Evolutionary conservation across 2,797 vertebrate species (phyloP), one percentile per base, ranked within the genome.

Genomic region (Myoxocephalus aenaeus): DNA sequence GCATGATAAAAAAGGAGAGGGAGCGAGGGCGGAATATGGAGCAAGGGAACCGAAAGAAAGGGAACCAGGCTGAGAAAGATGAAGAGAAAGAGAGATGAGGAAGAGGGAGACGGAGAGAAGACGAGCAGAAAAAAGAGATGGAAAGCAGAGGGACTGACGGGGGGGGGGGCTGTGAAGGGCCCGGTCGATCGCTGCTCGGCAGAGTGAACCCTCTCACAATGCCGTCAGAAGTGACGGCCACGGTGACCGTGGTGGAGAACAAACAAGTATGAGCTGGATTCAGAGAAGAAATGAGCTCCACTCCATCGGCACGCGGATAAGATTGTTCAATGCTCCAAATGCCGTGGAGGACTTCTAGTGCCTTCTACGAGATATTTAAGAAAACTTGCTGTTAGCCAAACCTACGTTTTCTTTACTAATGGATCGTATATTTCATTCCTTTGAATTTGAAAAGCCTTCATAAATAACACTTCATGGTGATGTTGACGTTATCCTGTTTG

Each of bases 1-100:
- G 75, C 80, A 85, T 83, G 87, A 90, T 84, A 79, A 90, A 86
- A 87, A 87, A 82, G 84, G 61, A 82, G 74, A 84, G 77, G 71
- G 73, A 86, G 70, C 56, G 38, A 75, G 82, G 67, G 81, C 87
- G 79, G 73, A 66, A 79, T 71, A 79, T 48, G 40, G 62, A 77
- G 73, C 5, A 80, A 74, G 70, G 56, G 53, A 77, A 67, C 58
- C 38, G 48, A 81, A 64, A 72, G 84, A 61, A 73, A 78, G 56
- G 58, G 69, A 82, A 71, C 6, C 9, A 36, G 57, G 66, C 27
- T 8, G 15, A 78, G 65, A 17, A 44, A 79, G 57, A 87, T 80
- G 76, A 70, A 79, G 77, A 36, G 51, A 63, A 71, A 62, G 53
- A 78, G 66, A 76, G 65, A 73, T 38, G 81, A 79, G 73, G 73